Base-by-base conservation (phyloP, 1,140 invertebrate species). In the Cryptotermes secundus region DNA sequence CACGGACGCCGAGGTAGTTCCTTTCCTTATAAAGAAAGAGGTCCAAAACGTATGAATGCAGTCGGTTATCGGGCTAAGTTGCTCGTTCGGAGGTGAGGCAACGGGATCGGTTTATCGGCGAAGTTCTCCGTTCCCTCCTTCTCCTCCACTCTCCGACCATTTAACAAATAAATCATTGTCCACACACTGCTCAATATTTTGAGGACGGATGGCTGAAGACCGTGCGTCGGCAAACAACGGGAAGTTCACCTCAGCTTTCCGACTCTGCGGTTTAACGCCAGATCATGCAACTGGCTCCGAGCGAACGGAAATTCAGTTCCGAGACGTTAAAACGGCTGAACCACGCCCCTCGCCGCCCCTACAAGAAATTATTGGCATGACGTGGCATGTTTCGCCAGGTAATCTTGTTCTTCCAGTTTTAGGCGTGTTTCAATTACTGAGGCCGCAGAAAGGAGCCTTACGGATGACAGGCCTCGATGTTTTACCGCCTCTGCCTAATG, bases 101-200 rank as follows among this genome's bases (percentile, higher is more conserved):
- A 49, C 12, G 45, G 16, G 22, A 19, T 14, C 1, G n/a, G 26
- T 31, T 31, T 72, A 72, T 26, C 16, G 59, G 26, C 31, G 24
- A 72, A 31, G n/a, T 72, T 72, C n/a, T 72, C 26, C n/a, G 31
- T n/a, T 72, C 26, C 16, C 26, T 3, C 26, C 2, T 22, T 59
- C 26, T 59, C 53, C 38, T 19, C 19, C 26, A 19, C 1, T 24
- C 7, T 22, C 1, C 26, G 19, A 14, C 53, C 53, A 1, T n/a
- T n/a, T 72, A 72, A 72, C 59, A 72, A 72, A 72, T 72, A 72
- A 72, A 72, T 72, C 59, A 72, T n/a, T 72, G 59, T 72, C 59
- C 59, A 72, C 31, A n/a, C 59, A 12, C 4, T 14, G 59, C 31
- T 72, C 59, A 72, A 72, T 72, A 31, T 72, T 72, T n/a, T 7